Base-by-base conservation (phyloP, 2,113 vertebrate genomes). In the Muscicapa adusta region DNA sequence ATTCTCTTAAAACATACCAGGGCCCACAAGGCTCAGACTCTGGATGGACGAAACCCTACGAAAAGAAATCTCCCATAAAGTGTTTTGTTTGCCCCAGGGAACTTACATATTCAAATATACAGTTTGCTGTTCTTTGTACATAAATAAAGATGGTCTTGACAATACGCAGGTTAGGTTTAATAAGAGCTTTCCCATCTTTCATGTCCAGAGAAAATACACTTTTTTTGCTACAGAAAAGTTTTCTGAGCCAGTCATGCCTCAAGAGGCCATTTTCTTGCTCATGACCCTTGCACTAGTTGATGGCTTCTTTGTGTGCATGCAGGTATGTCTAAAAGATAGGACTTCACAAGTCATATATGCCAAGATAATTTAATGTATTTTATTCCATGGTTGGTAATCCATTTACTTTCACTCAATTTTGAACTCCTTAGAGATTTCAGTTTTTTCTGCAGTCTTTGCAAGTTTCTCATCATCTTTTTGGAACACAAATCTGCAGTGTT, bases 341-440 rank as follows among this genome's bases (percentile, higher is more conserved):
- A 70, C 53, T 93, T 83, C 25, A 43, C 36, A 72, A 90, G 51
- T 67, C 26, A 29, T 71, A 23, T 10, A 40, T 61, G 36, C 19
- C 8, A 15, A 40, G 15, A 60, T 2, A 14, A 36, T 56, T 78
- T 63, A 61, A 79, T 65, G 20, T 73, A 45, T 56, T 78, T 76
- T 80, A 42, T 92, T 82, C 33, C 14, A 66, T 20, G 16, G 33
- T 24, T 26, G 54, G 56, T 19, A 83, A 73, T 84, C 9, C 13
- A 68, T 91, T 91, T 76, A 56, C 26, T 61, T 57, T 94, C 31
- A 75, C 14, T 72, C 25, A 81, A 5, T 88, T 89, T 74, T 89
- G 61, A 79, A 68, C 36, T 94, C 70, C 73, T 54, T 36, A 42
- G 65, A 71, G n/a, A 61, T 79, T 79, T 45, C 79, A 72, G n/a